Percentiles rank a stretch among this genome's conserved stretches.
phyloP scores from a whole-genome alignment of 2,113 vertebrate genomes.

The Labeo catla region DNA sequence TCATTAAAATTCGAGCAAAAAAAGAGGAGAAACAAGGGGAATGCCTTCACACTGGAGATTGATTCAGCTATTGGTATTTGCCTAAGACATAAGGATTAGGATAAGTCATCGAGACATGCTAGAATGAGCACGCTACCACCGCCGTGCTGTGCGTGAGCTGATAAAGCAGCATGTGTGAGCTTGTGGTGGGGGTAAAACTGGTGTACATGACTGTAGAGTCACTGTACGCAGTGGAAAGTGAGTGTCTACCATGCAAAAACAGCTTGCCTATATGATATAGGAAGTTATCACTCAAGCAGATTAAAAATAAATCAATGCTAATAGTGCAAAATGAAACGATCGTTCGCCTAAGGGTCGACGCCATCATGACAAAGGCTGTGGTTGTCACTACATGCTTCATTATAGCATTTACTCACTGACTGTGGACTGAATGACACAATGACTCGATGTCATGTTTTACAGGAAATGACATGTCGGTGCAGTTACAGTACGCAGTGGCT shows the following conservation, averaged over 20 bases:
- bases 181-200: constrained; percentile 46
- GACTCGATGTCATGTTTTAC: neutral
- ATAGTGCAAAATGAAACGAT: neutral
- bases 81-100: constrained; percentile 52
- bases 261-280: constrained; percentile 9
- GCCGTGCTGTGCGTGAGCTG: constrained; percentile 26
- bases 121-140: constrained; percentile 46
- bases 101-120: constrained; percentile 41
- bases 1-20: constrained; percentile 67
- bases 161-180: constrained; percentile 35
- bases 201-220: constrained; percentile 41
- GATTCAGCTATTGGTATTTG: constrained; percentile 64
- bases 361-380: neutral
- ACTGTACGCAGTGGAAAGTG: constrained; percentile 22
- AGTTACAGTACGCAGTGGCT: neutral
- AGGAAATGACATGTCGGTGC: constrained; percentile 8
- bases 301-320: neutral
- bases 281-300: neutral
- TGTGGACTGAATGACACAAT: neutral
- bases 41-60: constrained; percentile 59
- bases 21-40: constrained; percentile 54
- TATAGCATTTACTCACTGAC: neutral
- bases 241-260: neutral
- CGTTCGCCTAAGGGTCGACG: neutral
- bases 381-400: neutral